These are phyloP conservation scores for Scaeva pyrastri DNA, from an alignment of 2,888 invertebrate genomes.

Conservation along the genomic window DNA sequence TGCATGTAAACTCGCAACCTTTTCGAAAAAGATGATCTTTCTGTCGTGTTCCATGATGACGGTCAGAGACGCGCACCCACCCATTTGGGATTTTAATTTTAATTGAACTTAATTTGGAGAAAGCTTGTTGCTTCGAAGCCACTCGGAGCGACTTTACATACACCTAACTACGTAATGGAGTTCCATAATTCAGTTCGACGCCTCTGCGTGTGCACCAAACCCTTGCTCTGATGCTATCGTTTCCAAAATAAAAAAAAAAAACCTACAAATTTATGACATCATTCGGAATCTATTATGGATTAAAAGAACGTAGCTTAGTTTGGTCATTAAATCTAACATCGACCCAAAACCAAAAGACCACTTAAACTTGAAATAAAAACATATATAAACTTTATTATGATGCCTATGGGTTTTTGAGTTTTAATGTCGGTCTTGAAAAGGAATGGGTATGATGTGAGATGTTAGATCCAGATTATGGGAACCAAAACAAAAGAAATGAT, in stretches of 20 bases:
- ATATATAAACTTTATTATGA: not conserved
- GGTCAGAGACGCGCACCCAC: constrained; percentile 44
- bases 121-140: constrained; percentile 33
- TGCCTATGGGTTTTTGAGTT: constrained; percentile 1
- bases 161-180: not conserved
- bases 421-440: constrained; percentile 11
- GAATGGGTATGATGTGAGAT: no score
- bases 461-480: no score
- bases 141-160: not conserved
- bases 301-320: not conserved
- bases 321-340: constrained; percentile 23
- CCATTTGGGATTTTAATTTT: constrained; percentile 39
- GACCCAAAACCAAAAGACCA: not conserved
- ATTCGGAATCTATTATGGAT: constrained; percentile 17
- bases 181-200: not conserved
- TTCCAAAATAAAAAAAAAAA: not conserved
- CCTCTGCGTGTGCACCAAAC: not conserved
- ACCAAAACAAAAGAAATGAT: no score
- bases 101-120: constrained; percentile 58
- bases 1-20: constrained; percentile 15
- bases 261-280: constrained; percentile 49
- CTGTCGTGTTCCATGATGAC: not conserved
- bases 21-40: constrained; percentile 12
- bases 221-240: not conserved
- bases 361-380: not conserved